These are phyloP conservation scores for Marmota monax DNA, from an alignment of 2,113 vertebrate species.

Conservation along the genomic window DNA sequence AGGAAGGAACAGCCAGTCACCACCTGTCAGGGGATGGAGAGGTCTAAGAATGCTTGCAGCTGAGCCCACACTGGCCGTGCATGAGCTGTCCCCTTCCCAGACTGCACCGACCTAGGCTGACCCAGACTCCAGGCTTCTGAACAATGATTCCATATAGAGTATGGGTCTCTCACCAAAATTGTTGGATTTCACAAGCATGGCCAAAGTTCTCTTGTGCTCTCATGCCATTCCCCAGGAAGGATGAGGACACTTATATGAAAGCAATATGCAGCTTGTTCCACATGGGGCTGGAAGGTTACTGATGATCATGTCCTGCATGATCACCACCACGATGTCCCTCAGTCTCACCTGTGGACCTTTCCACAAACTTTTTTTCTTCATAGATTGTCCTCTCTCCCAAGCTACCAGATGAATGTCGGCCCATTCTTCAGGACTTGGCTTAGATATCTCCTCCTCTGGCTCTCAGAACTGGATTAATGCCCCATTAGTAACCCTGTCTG, in stretches of 20 bases:
- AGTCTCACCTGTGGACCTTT: not conserved
- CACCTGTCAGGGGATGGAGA: conserved; percentile 42
- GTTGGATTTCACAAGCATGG: not conserved
- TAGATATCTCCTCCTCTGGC: not conserved
- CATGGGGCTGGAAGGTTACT: not conserved
- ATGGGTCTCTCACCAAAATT: not conserved
- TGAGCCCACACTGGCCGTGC: not conserved
- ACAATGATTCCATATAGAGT: not conserved
- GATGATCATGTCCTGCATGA: not conserved
- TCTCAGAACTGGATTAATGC: not conserved
- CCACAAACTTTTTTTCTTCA: not conserved
- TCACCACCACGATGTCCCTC: too few relatives aligned
- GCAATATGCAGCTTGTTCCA: not conserved
- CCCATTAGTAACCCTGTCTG: not conserved
- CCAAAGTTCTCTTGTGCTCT: not conserved
- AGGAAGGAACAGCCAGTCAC: conserved; percentile 39
- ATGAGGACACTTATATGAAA: not conserved
- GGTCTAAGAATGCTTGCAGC: not conserved
- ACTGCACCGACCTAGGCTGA: not conserved
- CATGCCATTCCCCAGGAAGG: not conserved
- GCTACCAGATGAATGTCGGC: not conserved
- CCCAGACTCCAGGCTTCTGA: not conserved
- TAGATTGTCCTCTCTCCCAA: not conserved
- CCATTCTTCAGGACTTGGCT: not conserved
- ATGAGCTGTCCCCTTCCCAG: not conserved